A percentile compares a stretch with the other conserved stretches of the same genome.
Conservation (phyloP, 2,888 invertebrate species). For the Dasypolia templi region DNA sequence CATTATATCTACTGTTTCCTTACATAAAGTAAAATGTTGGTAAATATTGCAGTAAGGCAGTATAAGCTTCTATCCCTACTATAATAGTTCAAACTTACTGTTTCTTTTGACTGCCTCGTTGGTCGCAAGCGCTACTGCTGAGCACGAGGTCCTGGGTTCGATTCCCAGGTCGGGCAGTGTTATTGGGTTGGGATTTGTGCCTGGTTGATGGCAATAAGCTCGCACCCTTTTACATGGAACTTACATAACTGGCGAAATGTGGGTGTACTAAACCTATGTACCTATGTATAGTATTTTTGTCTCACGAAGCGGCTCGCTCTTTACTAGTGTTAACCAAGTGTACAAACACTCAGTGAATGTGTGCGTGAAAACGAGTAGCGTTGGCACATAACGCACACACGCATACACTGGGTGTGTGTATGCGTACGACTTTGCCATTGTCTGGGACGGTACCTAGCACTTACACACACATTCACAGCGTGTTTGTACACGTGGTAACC, state of each 20-base stretch:
- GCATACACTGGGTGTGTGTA: no score
- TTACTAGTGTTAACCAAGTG: no score
- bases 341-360: no score
- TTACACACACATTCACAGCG: not conserved
- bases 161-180: not conserved
- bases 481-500: not conserved
- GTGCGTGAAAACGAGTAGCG: no score
- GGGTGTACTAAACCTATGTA: no score
- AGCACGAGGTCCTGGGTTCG: not conserved
- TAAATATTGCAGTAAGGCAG: not conserved
- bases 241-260: not conserved
- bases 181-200: not conserved
- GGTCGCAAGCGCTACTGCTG: not conserved
- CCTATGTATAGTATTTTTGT: no score
- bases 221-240: not conserved
- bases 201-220: not conserved
- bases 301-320: no score
- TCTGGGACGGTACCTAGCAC: no score
- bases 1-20: slow-evolving; percentile 19
- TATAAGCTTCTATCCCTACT: slow-evolving; percentile 2
- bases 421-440: no score
- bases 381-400: no score
- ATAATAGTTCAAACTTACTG: no score
- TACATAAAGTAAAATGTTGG: not conserved
- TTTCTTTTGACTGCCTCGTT: not conserved